Evolutionary conservation across 1,140 invertebrate genomes (phyloP).

Genomic region (Pinna nobilis): DNA sequence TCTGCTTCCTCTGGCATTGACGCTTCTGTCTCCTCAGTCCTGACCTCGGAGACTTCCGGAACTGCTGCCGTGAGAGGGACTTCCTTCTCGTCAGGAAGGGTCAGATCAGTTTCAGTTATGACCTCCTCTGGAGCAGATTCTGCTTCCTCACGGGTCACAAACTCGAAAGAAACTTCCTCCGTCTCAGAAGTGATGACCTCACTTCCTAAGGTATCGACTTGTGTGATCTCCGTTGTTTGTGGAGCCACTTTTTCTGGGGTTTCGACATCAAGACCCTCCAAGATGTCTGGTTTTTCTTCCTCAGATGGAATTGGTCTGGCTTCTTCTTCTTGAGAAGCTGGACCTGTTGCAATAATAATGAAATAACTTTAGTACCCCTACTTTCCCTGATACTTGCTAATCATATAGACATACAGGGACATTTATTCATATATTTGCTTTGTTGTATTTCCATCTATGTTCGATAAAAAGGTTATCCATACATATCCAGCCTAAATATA

Average conservation of each 20-base stretch:
- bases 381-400: too few relatives aligned
- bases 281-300: slow-evolving; percentile 46
- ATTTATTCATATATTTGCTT: too few relatives aligned
- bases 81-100: slow-evolving; percentile 59
- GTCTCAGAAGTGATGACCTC: slow-evolving; percentile 53
- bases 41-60: slow-evolving; percentile 62
- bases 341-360: background rate
- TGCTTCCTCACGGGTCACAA: slow-evolving; percentile 54
- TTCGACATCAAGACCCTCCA: slow-evolving; percentile 63
- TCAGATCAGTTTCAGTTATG: slow-evolving; percentile 49
- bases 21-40: slow-evolving; percentile 52
- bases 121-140: slow-evolving; percentile 59
- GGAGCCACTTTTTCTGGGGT: slow-evolving; percentile 54
- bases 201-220: slow-evolving; percentile 57
- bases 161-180: slow-evolving; percentile 67
- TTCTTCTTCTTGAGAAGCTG: slow-evolving; percentile 34
- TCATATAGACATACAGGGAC: too few relatives aligned
- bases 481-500: too few relatives aligned
- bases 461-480: too few relatives aligned
- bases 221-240: slow-evolving; percentile 57
- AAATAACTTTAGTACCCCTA: too few relatives aligned
- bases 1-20: slow-evolving; percentile 20
- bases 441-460: too few relatives aligned
- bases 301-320: slow-evolving; percentile 30
- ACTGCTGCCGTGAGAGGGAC: slow-evolving; percentile 57